Base-by-base conservation (phyloP, 2,797 vertebrate species). In the Denticeps clupeoides region DNA sequence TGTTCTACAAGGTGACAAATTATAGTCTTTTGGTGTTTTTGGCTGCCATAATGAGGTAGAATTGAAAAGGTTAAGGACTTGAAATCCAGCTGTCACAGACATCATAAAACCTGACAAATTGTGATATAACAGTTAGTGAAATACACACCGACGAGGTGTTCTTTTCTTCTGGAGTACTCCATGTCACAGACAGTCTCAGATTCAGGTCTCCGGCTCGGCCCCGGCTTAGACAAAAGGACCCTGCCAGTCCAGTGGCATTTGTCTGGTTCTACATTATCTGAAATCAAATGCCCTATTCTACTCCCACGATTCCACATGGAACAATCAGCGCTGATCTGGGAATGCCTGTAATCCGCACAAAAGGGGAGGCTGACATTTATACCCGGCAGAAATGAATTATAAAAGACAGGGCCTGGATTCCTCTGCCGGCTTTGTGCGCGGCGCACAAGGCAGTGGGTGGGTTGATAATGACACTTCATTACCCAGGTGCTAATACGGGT, bases 201-300 rank as follows among this genome's bases (percentile, higher is more conserved):
- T 80, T 82, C 69, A 62, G 57, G 67, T 77, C 68, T 75, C 65
- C 37, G 45, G 55, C 64, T 53, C 45, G 57, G 67, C 68, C 74
- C 68, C 63, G 63, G 62, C 67, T 59, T 52, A 70, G 62, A 82
- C 76, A 81, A 77, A 67, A 71, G 74, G 58, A 45, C 56, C 61
- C 70, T 69, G 73, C 75, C 64, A 69, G 71, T 79, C 69, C 59
- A 53, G 51, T 70, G 71, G 71, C 73, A 70, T 79, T 82, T 80
- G 76, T 82, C 73, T 77, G 61, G 55, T 73, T 75, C 63, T 65
- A 70, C 76, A 77, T 75, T 83, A 82, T 84, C 82, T 84, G 79
- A 84, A 85, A 84, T 86, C 80, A 82, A 82, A 83, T 4, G 78
- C 80, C 78, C 67, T 59, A 68, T 81, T 86, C 75, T 70, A 72